These are phyloP conservation scores for Strongylocentrotus purpuratus DNA, from an alignment of 35 echinoderm and acorn worm species.

Conservation along the genomic window DNA sequence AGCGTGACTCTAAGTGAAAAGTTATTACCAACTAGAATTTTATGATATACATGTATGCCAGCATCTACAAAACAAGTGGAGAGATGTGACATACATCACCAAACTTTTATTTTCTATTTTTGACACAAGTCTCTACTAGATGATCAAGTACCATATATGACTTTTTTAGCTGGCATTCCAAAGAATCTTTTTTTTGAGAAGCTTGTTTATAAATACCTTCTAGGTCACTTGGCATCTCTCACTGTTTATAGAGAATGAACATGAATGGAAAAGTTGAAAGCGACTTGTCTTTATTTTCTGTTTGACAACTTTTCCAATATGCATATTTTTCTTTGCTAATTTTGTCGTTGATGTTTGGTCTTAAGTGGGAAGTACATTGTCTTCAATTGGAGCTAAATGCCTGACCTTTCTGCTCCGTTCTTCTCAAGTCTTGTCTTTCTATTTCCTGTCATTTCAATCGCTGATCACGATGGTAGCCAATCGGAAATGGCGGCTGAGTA, in stretches of 20 bases:
- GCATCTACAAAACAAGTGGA: not conserved
- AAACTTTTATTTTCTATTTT: not conserved
- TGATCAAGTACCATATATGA: not conserved
- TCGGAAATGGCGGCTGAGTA: constrained; percentile 37
- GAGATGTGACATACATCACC: not conserved
- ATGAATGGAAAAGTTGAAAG: not conserved
- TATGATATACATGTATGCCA: no score
- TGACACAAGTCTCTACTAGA: not conserved
- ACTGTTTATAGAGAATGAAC: not conserved
- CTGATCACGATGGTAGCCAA: not conserved
- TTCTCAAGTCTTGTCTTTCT: not conserved
- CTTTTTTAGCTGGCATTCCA: not conserved
- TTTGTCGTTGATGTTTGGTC: not conserved
- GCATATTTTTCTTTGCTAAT: not conserved
- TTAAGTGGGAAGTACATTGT: constrained; percentile 11
- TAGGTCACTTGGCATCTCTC: not conserved
- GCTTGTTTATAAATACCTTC: not conserved
- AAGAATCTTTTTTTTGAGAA: not conserved
- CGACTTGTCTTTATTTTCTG: not conserved
- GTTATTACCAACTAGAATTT: no score
- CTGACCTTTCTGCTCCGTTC: constrained; percentile 5
- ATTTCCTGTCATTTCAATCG: constrained; percentile 24
- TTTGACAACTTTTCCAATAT: not conserved
- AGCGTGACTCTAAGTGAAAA: no score
- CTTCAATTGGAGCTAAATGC: not conserved